A percentile compares a stretch with the other conserved stretches of the same genome.
These are phyloP conservation scores for Mormyrops attenuatus DNA, from an alignment of 2,797 vertebrate genomes.

Conservation along the genomic window DNA sequence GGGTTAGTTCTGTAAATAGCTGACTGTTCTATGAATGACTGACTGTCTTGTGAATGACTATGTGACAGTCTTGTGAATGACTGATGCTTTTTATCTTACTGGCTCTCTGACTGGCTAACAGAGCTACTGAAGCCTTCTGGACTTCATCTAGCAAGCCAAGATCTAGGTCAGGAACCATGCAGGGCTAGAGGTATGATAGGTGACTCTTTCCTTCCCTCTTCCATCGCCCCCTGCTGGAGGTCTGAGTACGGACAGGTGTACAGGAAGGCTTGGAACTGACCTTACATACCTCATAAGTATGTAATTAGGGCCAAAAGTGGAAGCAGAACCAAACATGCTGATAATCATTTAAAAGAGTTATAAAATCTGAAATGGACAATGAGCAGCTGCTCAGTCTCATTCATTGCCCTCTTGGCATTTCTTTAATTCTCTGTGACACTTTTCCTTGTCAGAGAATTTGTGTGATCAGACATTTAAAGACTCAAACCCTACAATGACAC, in stretches of 20 bases:
- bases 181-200: neutral
- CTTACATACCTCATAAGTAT: neutral
- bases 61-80: neutral
- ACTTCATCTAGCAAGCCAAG: neutral
- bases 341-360: neutral
- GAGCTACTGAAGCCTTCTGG: neutral
- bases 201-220: neutral
- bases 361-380: neutral
- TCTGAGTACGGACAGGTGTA: neutral
- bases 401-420: neutral
- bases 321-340: neutral
- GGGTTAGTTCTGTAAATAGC: neutral
- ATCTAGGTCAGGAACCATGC: neutral
- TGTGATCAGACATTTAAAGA: neutral
- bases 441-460: neutral
- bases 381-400: neutral
- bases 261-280: neutral
- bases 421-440: neutral
- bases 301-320: neutral
- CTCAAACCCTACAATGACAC: neutral
- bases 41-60: neutral
- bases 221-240: neutral
- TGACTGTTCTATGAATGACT: neutral
- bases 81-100: neutral
- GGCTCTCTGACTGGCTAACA: neutral